Base-by-base conservation (phyloP, 2,888 invertebrate species). In the Seira musarum region DNA sequence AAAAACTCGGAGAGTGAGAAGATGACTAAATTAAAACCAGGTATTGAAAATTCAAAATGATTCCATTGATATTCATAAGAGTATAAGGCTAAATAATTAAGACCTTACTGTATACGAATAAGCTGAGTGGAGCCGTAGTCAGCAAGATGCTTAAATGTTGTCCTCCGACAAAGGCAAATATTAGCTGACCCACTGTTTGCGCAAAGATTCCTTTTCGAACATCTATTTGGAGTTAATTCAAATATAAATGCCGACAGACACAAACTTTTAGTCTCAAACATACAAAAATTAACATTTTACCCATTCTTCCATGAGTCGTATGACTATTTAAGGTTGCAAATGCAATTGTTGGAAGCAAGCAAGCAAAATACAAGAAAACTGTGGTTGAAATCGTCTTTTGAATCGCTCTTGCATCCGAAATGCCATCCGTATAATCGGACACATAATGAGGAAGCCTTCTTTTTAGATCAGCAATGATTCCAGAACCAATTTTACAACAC, bases 71-170 rank as follows among this genome's bases (percentile, higher is more conserved):
- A 57, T n/a, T n/a, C n/a, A n/a, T n/a, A n/a, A n/a, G n/a, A n/a
- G n/a, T n/a, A n/a, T n/a, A n/a, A n/a, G n/a, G n/a, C n/a, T n/a
- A n/a, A n/a, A n/a, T n/a, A n/a, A n/a, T n/a, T n/a, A n/a, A n/a
- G n/a, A n/a, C n/a, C 83, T 85, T 83, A 87, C 87, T 90, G 89
- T 91, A 92, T 60, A 91, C 91, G 87, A 91, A 92, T 67, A 92
- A 89, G 69, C 91, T 91, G 79, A 92, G 87, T 1, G 92, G 92
- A 10, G 91, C 91, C 25, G 92, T 92, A 19, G 92, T 92, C 81
- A 92, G 88, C 40, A 92, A 88, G 25, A 92, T 90, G 80, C 92
- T 91, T 87, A 92, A 89, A 15, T 92, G 92, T 86, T 92, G 92
- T 24, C 92, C 92, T 21, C 91, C 91, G 85, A 91, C 88, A 35